Evolutionary conservation across 1,140 invertebrate species (phyloP).

Genomic region (Tetramorium parvispinum): DNA sequence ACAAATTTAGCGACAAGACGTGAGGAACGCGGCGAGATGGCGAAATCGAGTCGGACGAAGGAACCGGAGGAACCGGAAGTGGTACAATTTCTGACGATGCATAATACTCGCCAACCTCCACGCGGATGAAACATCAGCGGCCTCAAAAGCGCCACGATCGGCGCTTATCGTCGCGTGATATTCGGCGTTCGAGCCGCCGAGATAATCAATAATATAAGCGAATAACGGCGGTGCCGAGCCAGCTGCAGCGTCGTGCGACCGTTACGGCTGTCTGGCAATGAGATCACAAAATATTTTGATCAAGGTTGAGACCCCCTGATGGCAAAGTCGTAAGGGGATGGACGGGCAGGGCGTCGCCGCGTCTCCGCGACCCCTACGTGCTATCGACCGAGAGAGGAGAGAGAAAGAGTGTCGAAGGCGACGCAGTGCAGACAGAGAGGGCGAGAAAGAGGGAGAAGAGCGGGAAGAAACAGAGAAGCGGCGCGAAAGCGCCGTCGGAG

Average conservation of each 20-base stretch:
- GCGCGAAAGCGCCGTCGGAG: not conserved
- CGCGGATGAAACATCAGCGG: not conserved
- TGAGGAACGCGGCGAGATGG: not conserved
- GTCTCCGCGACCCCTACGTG: slow-evolving; percentile 84
- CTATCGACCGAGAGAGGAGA: slow-evolving; percentile 83
- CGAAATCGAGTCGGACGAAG: not conserved
- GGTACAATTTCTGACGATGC: not conserved
- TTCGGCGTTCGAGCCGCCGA: slow-evolving; percentile 31
- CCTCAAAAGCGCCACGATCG: not conserved
- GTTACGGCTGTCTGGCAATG: slow-evolving; percentile 65
- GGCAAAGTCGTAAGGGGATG: slow-evolving; percentile 78
- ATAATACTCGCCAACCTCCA: not conserved
- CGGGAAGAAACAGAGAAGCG: slow-evolving; percentile 50
- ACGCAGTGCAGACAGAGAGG: slow-evolving; percentile 32
- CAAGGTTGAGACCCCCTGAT: slow-evolving; percentile 82
- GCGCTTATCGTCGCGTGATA: slow-evolving; percentile 35
- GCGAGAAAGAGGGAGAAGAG: slow-evolving; percentile 20
- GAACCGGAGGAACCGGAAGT: not conserved
- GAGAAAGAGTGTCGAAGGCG: slow-evolving; percentile 70
- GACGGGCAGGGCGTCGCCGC: slow-evolving; percentile 85
- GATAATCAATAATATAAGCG: slow-evolving; percentile 57
- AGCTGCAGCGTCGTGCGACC: slow-evolving; percentile 20
- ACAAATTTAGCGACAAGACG: not conserved
- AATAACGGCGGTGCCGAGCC: slow-evolving; percentile 42
- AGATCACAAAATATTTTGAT: slow-evolving; percentile 64